phyloP scores from a whole-genome alignment of 2,113 vertebrate genomes.

The Crotalus helleri region DNA sequence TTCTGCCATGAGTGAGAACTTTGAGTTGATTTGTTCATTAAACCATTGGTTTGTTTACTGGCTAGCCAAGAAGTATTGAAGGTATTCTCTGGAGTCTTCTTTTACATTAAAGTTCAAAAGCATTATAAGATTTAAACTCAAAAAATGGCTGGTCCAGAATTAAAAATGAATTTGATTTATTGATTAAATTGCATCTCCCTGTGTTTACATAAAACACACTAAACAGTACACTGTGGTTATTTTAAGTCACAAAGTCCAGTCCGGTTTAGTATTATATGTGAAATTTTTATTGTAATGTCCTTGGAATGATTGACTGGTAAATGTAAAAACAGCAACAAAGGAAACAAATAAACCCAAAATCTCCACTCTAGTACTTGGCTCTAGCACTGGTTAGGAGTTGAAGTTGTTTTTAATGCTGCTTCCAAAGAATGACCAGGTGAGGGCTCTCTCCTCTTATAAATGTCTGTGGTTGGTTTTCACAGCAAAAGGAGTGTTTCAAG shows the following conservation, averaged over 20 bases:
- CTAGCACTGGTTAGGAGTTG: neutral
- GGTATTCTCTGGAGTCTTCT: neutral
- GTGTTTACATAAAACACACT: neutral
- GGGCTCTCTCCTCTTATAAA: conserved; percentile 46
- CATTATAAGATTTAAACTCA: neutral
- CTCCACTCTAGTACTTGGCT: neutral
- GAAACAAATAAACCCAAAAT: neutral
- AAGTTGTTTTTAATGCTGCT: conserved; percentile 14
- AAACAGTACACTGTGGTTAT: neutral
- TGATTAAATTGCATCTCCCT: neutral
- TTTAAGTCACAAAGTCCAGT: neutral
- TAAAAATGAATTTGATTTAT: neutral
- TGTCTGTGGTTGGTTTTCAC: conserved; percentile 38
- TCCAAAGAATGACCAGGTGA: conserved; percentile 38
- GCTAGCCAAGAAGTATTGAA: neutral
- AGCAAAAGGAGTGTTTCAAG: conserved; percentile 92
- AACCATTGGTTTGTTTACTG: neutral
- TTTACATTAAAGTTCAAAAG: neutral
- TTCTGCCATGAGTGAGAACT: neutral
- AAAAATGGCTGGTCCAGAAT: neutral
- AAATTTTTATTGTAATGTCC: neutral
- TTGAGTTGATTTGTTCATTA: neutral
- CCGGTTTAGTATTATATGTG: neutral
- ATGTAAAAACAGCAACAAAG: neutral
- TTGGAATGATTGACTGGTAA: neutral